Percentiles rank a stretch among this genome's conserved stretches.
These are phyloP conservation scores for Lampris megalopsis DNA, from an alignment of 2,113 vertebrate species.

Conservation along the genomic window DNA sequence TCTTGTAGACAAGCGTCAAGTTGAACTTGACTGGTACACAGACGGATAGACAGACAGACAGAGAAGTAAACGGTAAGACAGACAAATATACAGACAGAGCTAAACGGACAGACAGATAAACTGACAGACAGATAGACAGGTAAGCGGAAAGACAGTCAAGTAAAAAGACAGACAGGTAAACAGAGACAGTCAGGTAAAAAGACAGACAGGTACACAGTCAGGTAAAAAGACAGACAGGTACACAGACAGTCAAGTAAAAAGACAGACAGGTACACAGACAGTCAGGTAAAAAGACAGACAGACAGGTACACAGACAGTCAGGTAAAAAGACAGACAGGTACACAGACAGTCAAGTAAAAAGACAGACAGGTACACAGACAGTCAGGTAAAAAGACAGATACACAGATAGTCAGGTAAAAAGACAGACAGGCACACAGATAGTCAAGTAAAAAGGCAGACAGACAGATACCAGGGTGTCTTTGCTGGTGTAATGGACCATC, in stretches of 20 bases:
- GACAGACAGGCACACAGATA: background rate
- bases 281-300: background rate
- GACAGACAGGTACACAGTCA: conserved; percentile 2
- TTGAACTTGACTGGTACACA: background rate
- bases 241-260: conserved; percentile 25
- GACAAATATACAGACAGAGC: background rate
- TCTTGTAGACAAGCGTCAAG: no score
- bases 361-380: background rate
- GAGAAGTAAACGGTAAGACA: background rate
- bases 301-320: background rate
- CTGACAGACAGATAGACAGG: conserved; percentile 74
- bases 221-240: conserved; percentile 70
- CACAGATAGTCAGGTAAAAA: background rate
- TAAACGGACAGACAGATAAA: conserved; percentile 30
- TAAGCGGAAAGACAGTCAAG: background rate
- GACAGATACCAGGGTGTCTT: conserved; percentile 88
- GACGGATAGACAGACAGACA: conserved; percentile 51
- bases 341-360: background rate
- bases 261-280: background rate
- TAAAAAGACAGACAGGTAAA: background rate
- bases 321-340: background rate
- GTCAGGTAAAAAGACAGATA: background rate
- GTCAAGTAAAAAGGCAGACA: background rate
- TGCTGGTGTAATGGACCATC: conserved; percentile 98
- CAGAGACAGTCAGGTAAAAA: background rate